Evolutionary conservation across 2,888 invertebrate genomes (phyloP).

Genomic region (Crossocerus cetratus): DNA sequence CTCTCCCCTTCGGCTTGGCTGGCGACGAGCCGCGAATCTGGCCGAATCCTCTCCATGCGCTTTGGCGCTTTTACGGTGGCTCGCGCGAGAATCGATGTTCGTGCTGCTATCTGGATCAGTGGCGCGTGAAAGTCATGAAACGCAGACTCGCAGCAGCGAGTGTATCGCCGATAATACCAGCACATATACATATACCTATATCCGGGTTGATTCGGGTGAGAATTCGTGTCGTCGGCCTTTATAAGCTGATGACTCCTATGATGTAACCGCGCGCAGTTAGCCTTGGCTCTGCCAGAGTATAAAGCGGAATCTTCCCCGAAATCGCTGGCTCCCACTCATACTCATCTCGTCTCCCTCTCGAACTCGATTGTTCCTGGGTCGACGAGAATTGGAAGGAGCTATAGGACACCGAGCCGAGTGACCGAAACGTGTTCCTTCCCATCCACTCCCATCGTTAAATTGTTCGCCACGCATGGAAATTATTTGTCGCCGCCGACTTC

Average conservation of each 20-base stretch:
- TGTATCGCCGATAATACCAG: background rate
- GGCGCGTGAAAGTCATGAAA: background rate
- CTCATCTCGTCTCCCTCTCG: background rate
- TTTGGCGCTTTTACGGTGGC: background rate
- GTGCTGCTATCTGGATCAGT: constrained; percentile 32
- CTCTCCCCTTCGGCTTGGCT: too few relatives aligned
- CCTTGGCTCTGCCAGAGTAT: background rate
- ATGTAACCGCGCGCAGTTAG: background rate
- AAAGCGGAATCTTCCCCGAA: background rate
- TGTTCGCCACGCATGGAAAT: constrained; percentile 34
- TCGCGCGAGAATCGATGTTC: background rate
- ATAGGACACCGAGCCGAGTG: too few relatives aligned
- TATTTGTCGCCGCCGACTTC: constrained; percentile 4
- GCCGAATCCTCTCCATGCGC: background rate
- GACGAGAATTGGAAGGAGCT: too few relatives aligned
- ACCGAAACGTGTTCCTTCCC: too few relatives aligned
- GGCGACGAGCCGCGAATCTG: too few relatives aligned
- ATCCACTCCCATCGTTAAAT: too few relatives aligned
- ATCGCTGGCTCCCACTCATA: background rate
- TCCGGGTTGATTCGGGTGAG: too few relatives aligned
- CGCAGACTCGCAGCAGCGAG: background rate
- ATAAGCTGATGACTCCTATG: background rate
- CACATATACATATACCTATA: background rate
- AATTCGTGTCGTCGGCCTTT: background rate
- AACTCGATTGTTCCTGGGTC: background rate